Evolutionary conservation across 2,797 vertebrate species (phyloP), one percentile per base, ranked within the genome.

Genomic region (Tenualosa thibaudeaui): DNA sequence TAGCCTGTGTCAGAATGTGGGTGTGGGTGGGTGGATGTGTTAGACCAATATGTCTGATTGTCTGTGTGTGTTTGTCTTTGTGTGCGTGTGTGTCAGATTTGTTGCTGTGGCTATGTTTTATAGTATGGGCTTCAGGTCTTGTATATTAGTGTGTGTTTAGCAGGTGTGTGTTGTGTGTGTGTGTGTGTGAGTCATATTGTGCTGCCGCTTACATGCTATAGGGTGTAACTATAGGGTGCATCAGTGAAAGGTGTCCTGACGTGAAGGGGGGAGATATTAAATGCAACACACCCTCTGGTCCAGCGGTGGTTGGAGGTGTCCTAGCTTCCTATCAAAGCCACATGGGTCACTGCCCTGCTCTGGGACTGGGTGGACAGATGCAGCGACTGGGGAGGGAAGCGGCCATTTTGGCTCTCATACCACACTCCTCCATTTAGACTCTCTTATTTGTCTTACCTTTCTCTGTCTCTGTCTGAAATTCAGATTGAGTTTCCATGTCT

Each of bases 1-100:
- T 51, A 51, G 50, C 4, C 46, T 9, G 50, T 51, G 50, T 51
- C 50, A 9, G 50, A 51, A 1, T 87, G 85, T 88, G 13, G 84
- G 83, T 83, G 81, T 90, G 87, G 85, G 91, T 90, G 46, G 0
- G 4, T 49, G 7, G 46, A 49, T 49, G 46, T 49, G 81, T 86
- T 87, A 9, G 50, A 51, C 46, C 3, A 31, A 31, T 49, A 49
- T 49, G 4, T 49, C 50, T 9, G 50, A 51, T 9, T 9, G 50
- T 51, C 3, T 51, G 50, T 51, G 50, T 51, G 56, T 58, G 17
- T 46, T 9, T 26, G 51, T 50, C 43, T n/a, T 26, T 50, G 60
- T n/a, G 58, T 26, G 49, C 8, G 75, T 43, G 10, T 75, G 68
- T 56, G 40, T 81, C 31, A 54, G 15, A 75, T 43, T 75, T 43